Base-by-base conservation (phyloP, 2,888 invertebrate species). In the Latrodectus elegans region DNA sequence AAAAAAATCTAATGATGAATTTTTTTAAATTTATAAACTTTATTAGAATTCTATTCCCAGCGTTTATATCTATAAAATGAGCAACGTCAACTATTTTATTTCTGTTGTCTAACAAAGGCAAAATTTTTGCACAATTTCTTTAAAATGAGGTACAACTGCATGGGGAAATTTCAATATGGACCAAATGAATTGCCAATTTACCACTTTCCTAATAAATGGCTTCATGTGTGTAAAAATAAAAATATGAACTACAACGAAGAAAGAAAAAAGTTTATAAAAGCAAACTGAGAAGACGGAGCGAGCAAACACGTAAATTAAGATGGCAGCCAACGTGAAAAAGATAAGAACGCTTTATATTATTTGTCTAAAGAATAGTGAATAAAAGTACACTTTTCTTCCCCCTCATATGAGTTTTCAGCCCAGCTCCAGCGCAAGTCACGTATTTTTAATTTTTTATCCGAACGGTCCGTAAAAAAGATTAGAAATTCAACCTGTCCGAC, bases 231-330 rank as follows among this genome's bases (percentile, higher is more conserved):
- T 55, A 26, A 38, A 38, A 14, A 74, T 26, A 22, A 22, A 53
- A n/a, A 55, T 55, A 14, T 15, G 15, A 72, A 52, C 72, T 17
- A 22, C 22, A 22, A 22, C 22, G 22, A 38, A 52, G 52, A 73
- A 10, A 51, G 51, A 76, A 64, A 76, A 9, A 1, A 60, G 60
- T 38, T 49, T 17, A 52, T 51, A n/a, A 49, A 76, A 76, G 17
- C 60, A 49, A 14, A 77, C 22, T n/a, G 51, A 64, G 17, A 49
- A 64, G 17, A 51, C n/a, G 67, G 8, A n/a, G 22, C 14, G 64
- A 51, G 11, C n/a, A 22, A 73, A 67, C 49, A 55, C 78, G 78
- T 84, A 78, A 84, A 84, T 84, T 84, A 84, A 84, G 84, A 78
- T 78, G 73, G 73, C 84, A 78, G 64, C 68, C 67, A 65, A 73